phyloP scores from a whole-genome alignment of 2,113 vertebrate genomes.

The Origma solitaria region DNA sequence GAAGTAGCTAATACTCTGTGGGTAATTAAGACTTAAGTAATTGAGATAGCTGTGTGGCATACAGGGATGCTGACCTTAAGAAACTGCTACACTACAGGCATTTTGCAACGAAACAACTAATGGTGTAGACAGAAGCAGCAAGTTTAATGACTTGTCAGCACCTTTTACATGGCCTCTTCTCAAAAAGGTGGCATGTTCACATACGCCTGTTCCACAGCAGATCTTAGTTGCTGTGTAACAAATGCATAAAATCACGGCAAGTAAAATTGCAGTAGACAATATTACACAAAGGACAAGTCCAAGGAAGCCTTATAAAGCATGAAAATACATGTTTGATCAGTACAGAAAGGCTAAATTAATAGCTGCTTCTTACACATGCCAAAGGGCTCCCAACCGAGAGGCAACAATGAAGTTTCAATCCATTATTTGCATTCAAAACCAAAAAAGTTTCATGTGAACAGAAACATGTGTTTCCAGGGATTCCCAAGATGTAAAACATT shows the following conservation, averaged over 20 bases:
- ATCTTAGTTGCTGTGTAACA: neutral
- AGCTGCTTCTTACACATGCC: slow-evolving; percentile 28
- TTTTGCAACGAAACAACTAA: neutral
- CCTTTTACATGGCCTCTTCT: neutral
- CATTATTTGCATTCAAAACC: slow-evolving; percentile 24
- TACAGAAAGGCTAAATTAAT: slow-evolving; percentile 40
- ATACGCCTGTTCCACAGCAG: accelerated
- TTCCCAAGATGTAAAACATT: slow-evolving; percentile 49
- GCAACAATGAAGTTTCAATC: slow-evolving; percentile 54
- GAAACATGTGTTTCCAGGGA: slow-evolving; percentile 51
- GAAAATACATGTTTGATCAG: slow-evolving; percentile 32
- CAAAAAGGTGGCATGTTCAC: neutral
- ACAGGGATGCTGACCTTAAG: neutral
- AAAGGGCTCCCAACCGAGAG: slow-evolving; percentile 12
- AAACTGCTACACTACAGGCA: neutral
- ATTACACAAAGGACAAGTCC: neutral
- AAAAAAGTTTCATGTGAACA: slow-evolving; percentile 11
- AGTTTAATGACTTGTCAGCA: neutral
- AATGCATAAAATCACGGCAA: neutral
- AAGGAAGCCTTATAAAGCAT: slow-evolving; percentile 37
- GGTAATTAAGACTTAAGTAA: neutral
- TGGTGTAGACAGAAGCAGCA: neutral
- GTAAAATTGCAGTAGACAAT: neutral
- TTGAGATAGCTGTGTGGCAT: neutral
- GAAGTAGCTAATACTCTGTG: neutral